A percentile compares a stretch with the other conserved stretches of the same genome.
Evolutionary conservation across 1,140 invertebrate genomes (phyloP).

Genomic region (Drosophila repletoides): DNA sequence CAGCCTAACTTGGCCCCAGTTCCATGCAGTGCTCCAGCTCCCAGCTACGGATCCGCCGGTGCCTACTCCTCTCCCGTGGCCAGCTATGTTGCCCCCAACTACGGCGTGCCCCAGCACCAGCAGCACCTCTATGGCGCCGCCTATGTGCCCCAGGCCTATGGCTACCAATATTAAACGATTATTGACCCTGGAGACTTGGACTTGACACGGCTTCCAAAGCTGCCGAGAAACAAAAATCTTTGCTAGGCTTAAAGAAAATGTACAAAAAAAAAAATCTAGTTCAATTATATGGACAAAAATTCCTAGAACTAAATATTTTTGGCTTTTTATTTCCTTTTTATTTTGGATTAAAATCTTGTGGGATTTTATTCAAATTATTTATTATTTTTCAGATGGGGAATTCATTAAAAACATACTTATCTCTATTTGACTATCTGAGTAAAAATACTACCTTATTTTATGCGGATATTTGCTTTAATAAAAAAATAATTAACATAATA

Average conservation of each 20-base stretch:
- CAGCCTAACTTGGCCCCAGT: slow-evolving; percentile 73
- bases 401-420: no score
- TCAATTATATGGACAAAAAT: slow-evolving; percentile 31
- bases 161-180: slow-evolving; percentile 52
- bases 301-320: neutral
- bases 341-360: no score
- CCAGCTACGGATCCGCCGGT: slow-evolving; percentile 67
- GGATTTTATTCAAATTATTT: no score
- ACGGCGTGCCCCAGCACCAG: slow-evolving; percentile 59
- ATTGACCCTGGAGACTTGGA: slow-evolving; percentile 11
- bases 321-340: neutral
- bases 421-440: no score
- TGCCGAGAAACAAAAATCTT: slow-evolving; percentile 34
- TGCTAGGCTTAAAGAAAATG: slow-evolving; percentile 34
- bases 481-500: no score
- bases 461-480: no score
- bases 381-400: no score
- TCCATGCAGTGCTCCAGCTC: slow-evolving; percentile 59
- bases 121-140: slow-evolving; percentile 49
- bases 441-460: no score
- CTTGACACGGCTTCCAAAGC: slow-evolving; percentile 5
- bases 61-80: slow-evolving; percentile 69
- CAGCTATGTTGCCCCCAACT: slow-evolving; percentile 51
- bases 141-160: slow-evolving; percentile 52
- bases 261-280: slow-evolving; percentile 49